A percentile compares a stretch with the other conserved stretches of the same genome.
Evolutionary conservation across 2,888 invertebrate genomes (phyloP).

Genomic region (Conistra vaccinii): DNA sequence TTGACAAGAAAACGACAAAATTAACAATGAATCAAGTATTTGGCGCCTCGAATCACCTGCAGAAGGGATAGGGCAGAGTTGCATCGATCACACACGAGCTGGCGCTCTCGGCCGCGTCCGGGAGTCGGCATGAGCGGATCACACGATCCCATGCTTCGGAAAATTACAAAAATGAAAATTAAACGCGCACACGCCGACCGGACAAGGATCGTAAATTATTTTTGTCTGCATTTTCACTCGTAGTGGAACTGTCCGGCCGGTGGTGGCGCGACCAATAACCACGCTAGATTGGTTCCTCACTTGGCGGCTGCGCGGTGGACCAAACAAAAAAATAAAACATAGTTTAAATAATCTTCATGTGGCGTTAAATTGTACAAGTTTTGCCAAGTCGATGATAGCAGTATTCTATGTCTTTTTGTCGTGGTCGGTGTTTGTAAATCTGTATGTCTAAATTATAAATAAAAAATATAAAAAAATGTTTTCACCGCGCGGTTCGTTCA

Average conservation of each 20-base stretch:
- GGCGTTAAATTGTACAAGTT: slow-evolving; percentile 65
- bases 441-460: slow-evolving; percentile 69
- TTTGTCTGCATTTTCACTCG: slow-evolving; percentile 55
- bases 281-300: slow-evolving; percentile 74
- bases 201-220: slow-evolving; percentile 47
- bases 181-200: slow-evolving; percentile 49
- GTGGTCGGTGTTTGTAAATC: slow-evolving; percentile 70
- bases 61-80: slow-evolving; percentile 68
- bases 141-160: slow-evolving; percentile 71
- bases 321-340: slow-evolving; percentile 60
- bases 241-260: slow-evolving; percentile 54
- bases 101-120: slow-evolving; percentile 64
- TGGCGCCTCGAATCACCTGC: slow-evolving; percentile 75
- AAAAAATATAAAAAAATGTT: slow-evolving; percentile 49
- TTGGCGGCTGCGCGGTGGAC: slow-evolving; percentile 72
- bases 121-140: slow-evolving; percentile 70
- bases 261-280: slow-evolving; percentile 65
- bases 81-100: slow-evolving; percentile 65
- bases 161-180: slow-evolving; percentile 62
- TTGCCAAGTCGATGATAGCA: slow-evolving; percentile 68
- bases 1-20: slow-evolving; percentile 79
- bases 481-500: slow-evolving; percentile 67
- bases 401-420: slow-evolving; percentile 70
- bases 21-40: slow-evolving; percentile 75
- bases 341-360: slow-evolving; percentile 65